Percentiles rank a stretch among this genome's conserved stretches.
phyloP scores from a whole-genome alignment of 2,797 vertebrate genomes.

The Babyrousa celebensis region DNA sequence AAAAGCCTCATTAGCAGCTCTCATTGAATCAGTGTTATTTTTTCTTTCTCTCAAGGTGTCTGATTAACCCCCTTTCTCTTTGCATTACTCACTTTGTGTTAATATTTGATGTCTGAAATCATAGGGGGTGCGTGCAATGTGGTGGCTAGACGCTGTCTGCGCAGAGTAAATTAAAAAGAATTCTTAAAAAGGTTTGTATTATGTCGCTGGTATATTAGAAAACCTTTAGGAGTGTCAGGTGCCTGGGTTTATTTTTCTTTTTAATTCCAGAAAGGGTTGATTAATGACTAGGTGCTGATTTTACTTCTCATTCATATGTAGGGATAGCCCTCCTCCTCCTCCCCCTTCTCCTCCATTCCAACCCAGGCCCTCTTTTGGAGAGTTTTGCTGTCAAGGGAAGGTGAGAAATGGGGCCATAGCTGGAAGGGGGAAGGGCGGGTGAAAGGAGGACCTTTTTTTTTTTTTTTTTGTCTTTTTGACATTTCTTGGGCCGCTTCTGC shows the following conservation, averaged over 20 bases:
- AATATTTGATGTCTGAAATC: slow-evolving; percentile 86
- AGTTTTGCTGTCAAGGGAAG: slow-evolving; percentile 9
- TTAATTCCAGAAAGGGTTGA: slow-evolving; percentile 82
- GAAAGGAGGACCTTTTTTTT: no score
- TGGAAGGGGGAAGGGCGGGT: not conserved
- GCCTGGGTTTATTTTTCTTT: slow-evolving; percentile 79
- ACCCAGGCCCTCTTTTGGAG: not conserved
- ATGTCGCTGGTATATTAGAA: slow-evolving; percentile 76
- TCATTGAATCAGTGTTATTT: slow-evolving; percentile 84
- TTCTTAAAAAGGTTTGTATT: slow-evolving; percentile 83
- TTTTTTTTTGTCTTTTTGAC: no score
- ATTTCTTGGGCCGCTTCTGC: no score
- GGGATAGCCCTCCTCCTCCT: not conserved
- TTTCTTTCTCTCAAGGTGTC: slow-evolving; percentile 82
- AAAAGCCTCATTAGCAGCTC: slow-evolving; percentile 85
- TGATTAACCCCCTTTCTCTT: slow-evolving; percentile 87
- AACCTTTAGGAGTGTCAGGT: slow-evolving; percentile 80
- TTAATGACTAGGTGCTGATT: slow-evolving; percentile 83
- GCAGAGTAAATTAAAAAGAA: slow-evolving; percentile 83
- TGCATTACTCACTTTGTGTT: slow-evolving; percentile 83
- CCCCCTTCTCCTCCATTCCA: not conserved
- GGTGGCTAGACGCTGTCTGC: slow-evolving; percentile 87
- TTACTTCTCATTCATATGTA: slow-evolving; percentile 77
- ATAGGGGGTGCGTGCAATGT: slow-evolving; percentile 71
- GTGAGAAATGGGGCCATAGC: not conserved